phyloP scores from a whole-genome alignment of 1,140 invertebrate genomes.

The Littorina saxatilis region DNA sequence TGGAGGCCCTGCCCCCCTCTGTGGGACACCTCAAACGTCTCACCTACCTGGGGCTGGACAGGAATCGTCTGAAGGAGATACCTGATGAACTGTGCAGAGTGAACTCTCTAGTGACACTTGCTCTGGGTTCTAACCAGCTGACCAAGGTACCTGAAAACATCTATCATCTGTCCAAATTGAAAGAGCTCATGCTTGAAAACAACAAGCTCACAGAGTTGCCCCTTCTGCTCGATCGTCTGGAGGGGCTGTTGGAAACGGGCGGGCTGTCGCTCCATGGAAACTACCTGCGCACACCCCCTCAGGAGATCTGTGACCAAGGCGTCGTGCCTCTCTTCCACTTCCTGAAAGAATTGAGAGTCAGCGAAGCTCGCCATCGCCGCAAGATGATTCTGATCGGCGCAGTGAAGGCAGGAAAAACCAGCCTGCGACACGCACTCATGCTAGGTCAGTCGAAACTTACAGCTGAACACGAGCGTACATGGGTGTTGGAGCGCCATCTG shows the following conservation, averaged over 20 bases:
- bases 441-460: constrained; percentile 66
- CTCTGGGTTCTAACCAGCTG: constrained; percentile 63
- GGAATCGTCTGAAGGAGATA: constrained; percentile 59
- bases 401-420: constrained; percentile 69
- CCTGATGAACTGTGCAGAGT: constrained; percentile 57
- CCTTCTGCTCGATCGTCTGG: constrained; percentile 64
- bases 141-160: constrained; percentile 62
- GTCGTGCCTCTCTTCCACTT: constrained; percentile 58
- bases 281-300: constrained; percentile 65
- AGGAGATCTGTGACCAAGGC: constrained; percentile 68
- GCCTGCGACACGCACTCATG: constrained; percentile 67
- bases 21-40: constrained; percentile 61
- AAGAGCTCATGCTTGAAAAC: constrained; percentile 61
- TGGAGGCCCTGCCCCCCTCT: constrained; percentile 59
- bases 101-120: constrained; percentile 58
- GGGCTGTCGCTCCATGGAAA: constrained; percentile 65
- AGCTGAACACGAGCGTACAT: constrained; percentile 66
- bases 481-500: constrained; percentile 70
- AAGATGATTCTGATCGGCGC: constrained; percentile 72
- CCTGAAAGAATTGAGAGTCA: constrained; percentile 60
- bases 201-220: constrained; percentile 71
- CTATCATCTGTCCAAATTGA: constrained; percentile 57
- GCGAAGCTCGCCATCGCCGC: constrained; percentile 65
- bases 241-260: constrained; percentile 55
- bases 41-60: constrained; percentile 58